Base-by-base conservation (phyloP, 2,888 invertebrate genomes). In the Amphipyra berbera region DNA sequence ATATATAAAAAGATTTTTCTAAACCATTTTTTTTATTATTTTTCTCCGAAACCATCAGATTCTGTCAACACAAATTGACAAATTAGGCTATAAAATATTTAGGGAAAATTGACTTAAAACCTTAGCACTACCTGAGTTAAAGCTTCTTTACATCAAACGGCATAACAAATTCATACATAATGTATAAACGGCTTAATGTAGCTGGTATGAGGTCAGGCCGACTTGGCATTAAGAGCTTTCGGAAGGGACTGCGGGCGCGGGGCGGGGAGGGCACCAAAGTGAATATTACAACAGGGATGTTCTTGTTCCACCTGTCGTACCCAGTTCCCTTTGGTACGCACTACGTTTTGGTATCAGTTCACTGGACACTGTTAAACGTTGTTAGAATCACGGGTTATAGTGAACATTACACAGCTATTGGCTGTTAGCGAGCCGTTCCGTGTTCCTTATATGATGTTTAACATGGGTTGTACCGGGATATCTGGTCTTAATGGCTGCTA, bases 91-190 rank as follows among this genome's bases (percentile, higher is more conserved):
- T 71, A 63, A 71, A 81, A 79, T 83, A 80, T 82, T 81, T 67
- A 77, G 58, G 63, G 67, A 80, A 88, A 87, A 87, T 88, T 87
- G 82, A 89, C 89, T 87, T 85, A 84, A 89, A 90, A 88, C 90
- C 88, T 86, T 88, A 84, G 87, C 88, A 91, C 92, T 94, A 93
- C 93, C 93, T 91, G 90, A 87, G 87, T 89, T 90, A 89, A 91
- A 90, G 92, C 95, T 93, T 93, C 92, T 93, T 94, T 92, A 94
- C 94, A 94, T 95, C 94, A 95, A 95, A 94, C 92, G 89, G 94
- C 94, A 94, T 94, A 94, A 93, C 93, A 94, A 92, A 94, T 93
- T 95, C 94, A 95, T 94, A 94, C 94, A 95, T 95, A 87, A 94
- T 95, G 94, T 94, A 95, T 94, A 93, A 91, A 91, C 92, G 91